Conservation (phyloP, 2,888 invertebrate species). For the Andrena fulva region DNA sequence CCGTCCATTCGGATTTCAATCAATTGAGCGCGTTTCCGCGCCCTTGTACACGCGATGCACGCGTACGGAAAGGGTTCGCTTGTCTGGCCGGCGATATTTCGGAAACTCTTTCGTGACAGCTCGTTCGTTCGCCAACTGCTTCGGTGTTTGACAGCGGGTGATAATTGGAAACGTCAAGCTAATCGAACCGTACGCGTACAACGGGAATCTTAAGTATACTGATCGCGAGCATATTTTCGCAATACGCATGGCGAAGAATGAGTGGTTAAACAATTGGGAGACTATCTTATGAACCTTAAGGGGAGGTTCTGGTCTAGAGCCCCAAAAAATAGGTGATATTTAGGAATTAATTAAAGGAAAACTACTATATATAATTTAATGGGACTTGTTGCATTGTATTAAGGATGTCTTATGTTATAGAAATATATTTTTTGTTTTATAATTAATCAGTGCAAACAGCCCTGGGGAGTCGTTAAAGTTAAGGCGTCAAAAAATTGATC, state of each 20-base stretch:
- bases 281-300: too few relatives aligned
- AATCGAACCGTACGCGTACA: constrained; percentile 56
- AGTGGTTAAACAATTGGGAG: not conserved
- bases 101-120: constrained; percentile 68
- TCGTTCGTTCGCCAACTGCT: constrained; percentile 68
- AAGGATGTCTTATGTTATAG: too few relatives aligned
- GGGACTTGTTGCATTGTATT: too few relatives aligned
- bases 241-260: not conserved
- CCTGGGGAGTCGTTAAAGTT: too few relatives aligned
- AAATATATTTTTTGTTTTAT: too few relatives aligned
- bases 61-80: constrained; percentile 40
- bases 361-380: too few relatives aligned
- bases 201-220: constrained; percentile 33
- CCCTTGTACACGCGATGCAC: constrained; percentile 52
- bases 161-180: constrained; percentile 70
- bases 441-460: too few relatives aligned
- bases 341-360: too few relatives aligned
- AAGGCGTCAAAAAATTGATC: too few relatives aligned
- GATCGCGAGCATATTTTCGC: constrained; percentile 12
- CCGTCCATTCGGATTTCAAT: constrained; percentile 68
- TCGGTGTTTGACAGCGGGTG: constrained; percentile 45
- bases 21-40: constrained; percentile 49
- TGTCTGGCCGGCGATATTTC: constrained; percentile 37
- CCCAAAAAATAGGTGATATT: too few relatives aligned
- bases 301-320: too few relatives aligned